Evolutionary conservation across 2,113 vertebrate genomes (phyloP).

Genomic region (Callospermophilus lateralis): DNA sequence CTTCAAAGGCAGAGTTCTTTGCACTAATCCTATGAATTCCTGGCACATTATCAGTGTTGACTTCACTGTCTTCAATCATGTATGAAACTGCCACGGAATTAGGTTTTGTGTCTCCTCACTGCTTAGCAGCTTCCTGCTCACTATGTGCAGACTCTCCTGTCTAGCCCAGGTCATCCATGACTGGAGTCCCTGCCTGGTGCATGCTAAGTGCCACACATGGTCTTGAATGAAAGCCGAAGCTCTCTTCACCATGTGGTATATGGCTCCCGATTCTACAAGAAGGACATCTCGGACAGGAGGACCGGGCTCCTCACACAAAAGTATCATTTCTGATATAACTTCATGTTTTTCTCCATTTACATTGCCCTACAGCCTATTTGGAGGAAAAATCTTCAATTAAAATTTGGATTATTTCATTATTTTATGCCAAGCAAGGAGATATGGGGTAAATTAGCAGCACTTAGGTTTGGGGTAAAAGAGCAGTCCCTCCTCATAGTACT

Average conservation of each 20-base stretch:
- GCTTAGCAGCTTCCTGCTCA: background rate
- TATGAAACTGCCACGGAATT: background rate
- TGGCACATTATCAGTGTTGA: background rate
- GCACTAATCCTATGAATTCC: background rate
- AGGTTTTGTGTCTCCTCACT: background rate
- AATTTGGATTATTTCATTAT: background rate
- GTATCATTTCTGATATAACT: background rate
- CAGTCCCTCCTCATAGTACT: background rate
- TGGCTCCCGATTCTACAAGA: background rate
- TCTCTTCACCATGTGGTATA: background rate
- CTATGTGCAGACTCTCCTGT: no score
- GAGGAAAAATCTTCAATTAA: constrained; percentile 38
- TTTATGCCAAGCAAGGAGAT: background rate
- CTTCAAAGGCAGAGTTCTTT: background rate
- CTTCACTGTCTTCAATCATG: background rate
- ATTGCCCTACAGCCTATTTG: background rate
- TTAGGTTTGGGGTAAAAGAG: background rate
- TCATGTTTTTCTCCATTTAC: background rate
- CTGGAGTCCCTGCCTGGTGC: background rate
- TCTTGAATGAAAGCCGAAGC: background rate
- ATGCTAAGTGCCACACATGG: no score
- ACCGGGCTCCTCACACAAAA: background rate
- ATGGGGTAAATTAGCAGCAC: background rate
- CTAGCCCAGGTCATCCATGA: background rate
- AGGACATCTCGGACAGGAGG: background rate